Conservation (phyloP, 2,797 vertebrate species). For the Nyctibius grandis region DNA sequence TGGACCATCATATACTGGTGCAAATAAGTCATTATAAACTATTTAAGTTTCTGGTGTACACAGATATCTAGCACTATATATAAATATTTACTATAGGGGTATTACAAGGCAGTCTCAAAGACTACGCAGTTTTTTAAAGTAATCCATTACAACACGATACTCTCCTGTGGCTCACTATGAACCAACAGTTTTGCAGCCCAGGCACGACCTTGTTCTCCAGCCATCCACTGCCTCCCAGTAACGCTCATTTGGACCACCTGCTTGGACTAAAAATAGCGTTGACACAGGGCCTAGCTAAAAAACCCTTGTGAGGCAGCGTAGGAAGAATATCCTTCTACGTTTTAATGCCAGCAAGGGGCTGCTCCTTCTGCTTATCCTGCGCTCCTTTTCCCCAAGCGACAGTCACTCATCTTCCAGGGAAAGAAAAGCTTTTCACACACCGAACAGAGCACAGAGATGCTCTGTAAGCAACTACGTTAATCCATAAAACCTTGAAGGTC, state of each 20-base stretch:
- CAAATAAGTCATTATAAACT: neutral
- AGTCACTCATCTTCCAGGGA: neutral
- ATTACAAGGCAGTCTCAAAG: neutral
- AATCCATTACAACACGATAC: neutral
- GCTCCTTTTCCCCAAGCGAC: neutral
- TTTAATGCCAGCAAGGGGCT: neutral
- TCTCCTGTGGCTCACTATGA: neutral
- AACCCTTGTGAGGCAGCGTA: fast-evolving
- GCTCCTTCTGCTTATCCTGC: neutral
- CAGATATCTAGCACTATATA: neutral
- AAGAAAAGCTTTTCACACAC: neutral
- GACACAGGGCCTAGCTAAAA: neutral
- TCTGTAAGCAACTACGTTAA: neutral
- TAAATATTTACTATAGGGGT: neutral
- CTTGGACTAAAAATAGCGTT: neutral
- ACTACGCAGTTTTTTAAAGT: neutral
- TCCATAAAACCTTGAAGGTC: neutral
- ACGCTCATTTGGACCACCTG: neutral
- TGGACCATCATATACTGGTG: neutral
- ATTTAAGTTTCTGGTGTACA: neutral
- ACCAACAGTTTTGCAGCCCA: neutral
- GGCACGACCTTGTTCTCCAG: neutral
- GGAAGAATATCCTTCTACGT: neutral
- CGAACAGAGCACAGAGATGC: neutral
- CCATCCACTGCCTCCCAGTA: neutral